Evolutionary conservation across 2,113 vertebrate genomes (phyloP), one percentile per base, ranked within the genome.

Genomic region (Bombycilla garrulus): DNA sequence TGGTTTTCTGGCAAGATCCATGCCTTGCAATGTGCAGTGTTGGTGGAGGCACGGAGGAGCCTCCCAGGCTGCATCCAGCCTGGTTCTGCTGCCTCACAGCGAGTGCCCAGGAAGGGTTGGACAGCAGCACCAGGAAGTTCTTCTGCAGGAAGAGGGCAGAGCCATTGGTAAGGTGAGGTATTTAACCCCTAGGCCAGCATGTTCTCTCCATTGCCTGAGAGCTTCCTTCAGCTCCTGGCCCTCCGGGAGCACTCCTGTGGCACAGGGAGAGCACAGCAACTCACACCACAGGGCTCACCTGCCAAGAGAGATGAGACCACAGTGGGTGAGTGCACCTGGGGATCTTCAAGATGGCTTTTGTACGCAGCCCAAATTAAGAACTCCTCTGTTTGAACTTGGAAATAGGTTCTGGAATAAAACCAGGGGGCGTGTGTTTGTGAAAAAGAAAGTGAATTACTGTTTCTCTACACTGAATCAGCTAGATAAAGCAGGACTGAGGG

Each of bases 231-330:
- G 42, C 22, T 54, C 8, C 23, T 48, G 38, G 18, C 26, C 23
- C 38, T 48, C 5, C 1, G 0, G 17, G 28, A 16, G 5, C 24
- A 22, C 1, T 10, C 9, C 17, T 40, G 31, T 7, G 12, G 44
- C 11, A 3, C 22, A 13, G 54, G n/a, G 21, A 45, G 36, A 22
- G 17, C 4, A 1, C 40, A 29, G 53, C 23, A 5, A 36, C 21
- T 36, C 33, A 17, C 2, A 1, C 20, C 11, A 15, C 24, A 11
- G 48, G 45, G 51, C n/a, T 83, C 8, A 10, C 8, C 48, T 25
- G 11, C 35, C 0, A 0, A 25, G 11, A 47, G 33, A 50, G 22
- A 24, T 0, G 5, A 74, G 64, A 31, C 60, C 12, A 7, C 35
- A 47, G 56, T 1, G 3, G 2, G 13, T 1, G 1, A 74, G 53